Evolutionary conservation across 2,113 vertebrate genomes (phyloP).

Genomic region (Clarias gariepinus): DNA sequence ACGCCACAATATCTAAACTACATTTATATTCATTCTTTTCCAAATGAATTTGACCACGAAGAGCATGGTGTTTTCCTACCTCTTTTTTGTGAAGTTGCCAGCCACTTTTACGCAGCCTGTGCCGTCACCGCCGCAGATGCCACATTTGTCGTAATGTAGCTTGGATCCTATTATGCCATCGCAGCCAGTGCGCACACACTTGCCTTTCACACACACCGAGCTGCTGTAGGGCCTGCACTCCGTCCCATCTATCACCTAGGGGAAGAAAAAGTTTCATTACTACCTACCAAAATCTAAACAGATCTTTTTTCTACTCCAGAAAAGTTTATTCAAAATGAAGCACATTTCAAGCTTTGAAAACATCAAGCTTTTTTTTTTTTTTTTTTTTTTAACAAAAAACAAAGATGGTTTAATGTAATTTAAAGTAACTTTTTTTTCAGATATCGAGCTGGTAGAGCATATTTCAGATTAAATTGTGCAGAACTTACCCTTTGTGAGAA

Average conservation of each 20-base stretch:
- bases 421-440: neutral
- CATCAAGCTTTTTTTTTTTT: neutral
- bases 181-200: slow-evolving; percentile 90
- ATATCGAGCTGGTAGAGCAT: neutral
- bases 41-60: neutral
- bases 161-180: slow-evolving; percentile 96
- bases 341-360: neutral
- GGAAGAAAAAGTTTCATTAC: neutral
- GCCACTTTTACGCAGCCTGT: slow-evolving; percentile 87
- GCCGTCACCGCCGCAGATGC: slow-evolving; percentile 92
- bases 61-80: slow-evolving; percentile 68
- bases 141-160: slow-evolving; percentile 95
- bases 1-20: no score
- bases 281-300: neutral
- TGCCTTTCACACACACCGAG: slow-evolving; percentile 91
- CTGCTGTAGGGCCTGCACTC: slow-evolving; percentile 93
- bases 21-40: neutral
- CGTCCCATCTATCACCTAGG: slow-evolving; percentile 89
- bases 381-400: no score
- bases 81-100: slow-evolving; percentile 93
- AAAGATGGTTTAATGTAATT: no score
- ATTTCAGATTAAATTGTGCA: neutral
- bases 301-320: neutral
- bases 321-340: neutral
- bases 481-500: slow-evolving; percentile 92